A percentile compares a stretch with the other conserved stretches of the same genome.
Conservation (phyloP, 2,113 vertebrate species). For the Leucosticte australis region DNA sequence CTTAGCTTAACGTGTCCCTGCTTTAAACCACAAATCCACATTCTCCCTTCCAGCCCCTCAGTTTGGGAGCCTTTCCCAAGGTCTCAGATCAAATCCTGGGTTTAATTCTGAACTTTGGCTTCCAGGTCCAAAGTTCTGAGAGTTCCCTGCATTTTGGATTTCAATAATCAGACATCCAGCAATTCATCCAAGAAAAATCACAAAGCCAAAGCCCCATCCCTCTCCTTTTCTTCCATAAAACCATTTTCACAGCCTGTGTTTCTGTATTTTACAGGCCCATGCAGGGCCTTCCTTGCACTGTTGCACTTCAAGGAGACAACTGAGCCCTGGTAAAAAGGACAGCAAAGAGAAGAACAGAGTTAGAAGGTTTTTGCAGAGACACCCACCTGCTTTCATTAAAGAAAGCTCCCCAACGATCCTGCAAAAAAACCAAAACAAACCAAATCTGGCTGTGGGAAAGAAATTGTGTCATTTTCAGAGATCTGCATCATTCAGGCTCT, state of each 20-base stretch:
- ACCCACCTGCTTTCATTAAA: constrained; percentile 51
- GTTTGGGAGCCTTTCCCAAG: background rate
- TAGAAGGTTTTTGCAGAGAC: constrained; percentile 30
- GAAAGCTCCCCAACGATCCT: constrained; percentile 10
- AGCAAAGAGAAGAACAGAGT: constrained; percentile 22
- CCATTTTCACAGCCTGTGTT: background rate
- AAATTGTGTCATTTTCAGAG: background rate
- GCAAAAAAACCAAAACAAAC: background rate
- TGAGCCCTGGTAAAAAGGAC: background rate
- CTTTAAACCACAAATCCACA: background rate
- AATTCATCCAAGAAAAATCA: background rate
- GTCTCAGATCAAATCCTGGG: background rate
- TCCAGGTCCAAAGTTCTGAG: background rate
- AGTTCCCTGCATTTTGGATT: background rate
- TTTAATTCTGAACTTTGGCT: background rate
- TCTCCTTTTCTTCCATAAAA: background rate
- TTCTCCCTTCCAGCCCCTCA: background rate
- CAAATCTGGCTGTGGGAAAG: constrained; percentile 3
- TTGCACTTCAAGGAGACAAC: background rate
- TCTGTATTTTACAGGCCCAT: background rate
- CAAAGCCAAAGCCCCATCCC: background rate
- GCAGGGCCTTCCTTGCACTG: background rate
- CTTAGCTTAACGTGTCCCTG: background rate
- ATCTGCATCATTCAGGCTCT: background rate
- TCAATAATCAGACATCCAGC: background rate